phyloP scores from a whole-genome alignment of 2,888 invertebrate species.

The Nipponacmea schrenckii region DNA sequence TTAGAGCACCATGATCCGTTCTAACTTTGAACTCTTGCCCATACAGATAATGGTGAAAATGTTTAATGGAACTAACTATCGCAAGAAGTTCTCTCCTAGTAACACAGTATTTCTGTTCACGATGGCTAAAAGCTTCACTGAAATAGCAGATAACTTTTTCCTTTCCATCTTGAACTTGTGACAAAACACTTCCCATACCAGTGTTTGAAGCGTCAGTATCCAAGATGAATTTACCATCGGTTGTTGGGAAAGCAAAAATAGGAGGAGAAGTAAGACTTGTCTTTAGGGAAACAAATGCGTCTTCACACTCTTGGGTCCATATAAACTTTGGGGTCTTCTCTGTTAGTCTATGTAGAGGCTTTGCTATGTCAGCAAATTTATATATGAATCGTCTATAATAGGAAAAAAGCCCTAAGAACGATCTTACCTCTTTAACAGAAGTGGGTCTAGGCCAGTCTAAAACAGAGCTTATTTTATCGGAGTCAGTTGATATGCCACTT shows the following conservation, averaged over 20 bases:
- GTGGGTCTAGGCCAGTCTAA: neutral
- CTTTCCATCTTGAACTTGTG: constrained; percentile 4
- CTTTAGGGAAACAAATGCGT: neutral
- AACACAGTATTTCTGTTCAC: too few species aligned
- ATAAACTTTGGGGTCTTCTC: neutral
- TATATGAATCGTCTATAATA: neutral
- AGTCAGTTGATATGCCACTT: neutral
- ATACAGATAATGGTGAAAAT: constrained; percentile 35
- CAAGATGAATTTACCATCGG: too few species aligned
- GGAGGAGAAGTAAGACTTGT: neutral
- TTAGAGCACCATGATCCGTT: constrained; percentile 28
- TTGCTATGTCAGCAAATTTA: too few species aligned
- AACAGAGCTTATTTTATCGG: neutral
- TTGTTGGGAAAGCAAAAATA: neutral
- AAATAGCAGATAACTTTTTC: constrained; percentile 24
- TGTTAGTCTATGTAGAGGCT: neutral
- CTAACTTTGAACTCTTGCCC: constrained; percentile 27
- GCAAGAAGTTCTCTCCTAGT: too few species aligned
- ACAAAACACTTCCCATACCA: neutral
- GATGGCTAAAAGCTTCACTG: constrained; percentile 22
- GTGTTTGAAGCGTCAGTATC: too few species aligned
- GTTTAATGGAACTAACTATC: constrained; percentile 25
- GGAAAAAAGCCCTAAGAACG: neutral
- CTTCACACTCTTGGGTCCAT: neutral
- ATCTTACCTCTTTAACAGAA: neutral